Conservation (phyloP, 2,797 vertebrate genomes). For the Picus viridis region DNA sequence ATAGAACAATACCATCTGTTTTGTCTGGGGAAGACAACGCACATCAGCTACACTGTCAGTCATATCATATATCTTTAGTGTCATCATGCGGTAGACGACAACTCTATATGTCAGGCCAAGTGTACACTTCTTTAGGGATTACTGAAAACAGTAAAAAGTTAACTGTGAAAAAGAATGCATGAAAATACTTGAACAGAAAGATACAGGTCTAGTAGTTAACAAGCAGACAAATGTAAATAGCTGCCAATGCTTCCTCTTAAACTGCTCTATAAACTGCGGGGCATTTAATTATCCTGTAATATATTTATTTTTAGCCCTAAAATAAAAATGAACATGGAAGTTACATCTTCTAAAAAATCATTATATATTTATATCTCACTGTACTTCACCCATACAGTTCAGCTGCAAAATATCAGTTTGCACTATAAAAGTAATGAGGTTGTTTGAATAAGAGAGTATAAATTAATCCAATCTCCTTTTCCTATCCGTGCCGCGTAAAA, state of each 20-base stretch:
- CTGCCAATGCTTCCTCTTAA: constrained; percentile 50
- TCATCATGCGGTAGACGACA: constrained; percentile 93
- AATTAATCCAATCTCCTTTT: constrained; percentile 92
- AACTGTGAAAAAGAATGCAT: constrained; percentile 81
- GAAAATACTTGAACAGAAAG: constrained; percentile 68
- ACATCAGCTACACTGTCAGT: constrained; percentile 94
- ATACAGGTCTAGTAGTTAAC: constrained; percentile 44
- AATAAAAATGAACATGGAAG: constrained; percentile 70
- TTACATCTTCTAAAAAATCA: constrained; percentile 69
- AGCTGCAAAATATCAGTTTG: constrained; percentile 88
- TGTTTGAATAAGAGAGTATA: constrained; percentile 96
- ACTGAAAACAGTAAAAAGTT: constrained; percentile 87
- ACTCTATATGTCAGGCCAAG: constrained; percentile 97
- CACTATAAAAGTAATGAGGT: constrained; percentile 97
- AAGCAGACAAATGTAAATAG: constrained; percentile 75
- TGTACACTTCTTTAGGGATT: constrained; percentile 89
- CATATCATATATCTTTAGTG: constrained; percentile 98
- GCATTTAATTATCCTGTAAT: constrained; percentile 73
- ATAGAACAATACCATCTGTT: constrained; percentile 98
- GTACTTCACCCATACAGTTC: constrained; percentile 88
- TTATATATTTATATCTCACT: constrained; percentile 74
- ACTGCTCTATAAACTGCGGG: constrained; percentile 65
- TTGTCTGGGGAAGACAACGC: constrained; percentile 94
- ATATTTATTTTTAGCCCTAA: constrained; percentile 70
- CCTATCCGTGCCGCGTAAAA: constrained; percentile 87